Evolutionary conservation across 2,888 invertebrate genomes (phyloP).

Genomic region (Ormia ochracea): DNA sequence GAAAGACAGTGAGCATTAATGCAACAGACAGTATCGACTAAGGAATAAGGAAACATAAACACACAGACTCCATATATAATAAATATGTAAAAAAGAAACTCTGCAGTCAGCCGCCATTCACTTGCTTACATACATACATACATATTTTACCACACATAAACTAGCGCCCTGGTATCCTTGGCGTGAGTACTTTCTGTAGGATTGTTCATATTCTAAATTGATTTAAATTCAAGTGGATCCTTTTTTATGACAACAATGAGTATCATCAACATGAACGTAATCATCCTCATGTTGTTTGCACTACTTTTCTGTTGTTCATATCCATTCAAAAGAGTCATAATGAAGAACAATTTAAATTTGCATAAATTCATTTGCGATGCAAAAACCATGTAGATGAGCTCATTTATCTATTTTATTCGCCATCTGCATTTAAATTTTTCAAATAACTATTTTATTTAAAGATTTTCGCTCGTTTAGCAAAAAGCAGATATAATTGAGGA

Average conservation of each 20-base stretch:
- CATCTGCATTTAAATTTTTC: slow-evolving; percentile 18
- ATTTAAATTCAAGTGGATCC: slow-evolving; percentile 62
- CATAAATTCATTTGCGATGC: slow-evolving; percentile 51
- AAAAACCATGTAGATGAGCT: neutral
- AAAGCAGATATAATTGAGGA: neutral
- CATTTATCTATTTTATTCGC: slow-evolving; percentile 31
- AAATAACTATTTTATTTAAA: slow-evolving; percentile 14
- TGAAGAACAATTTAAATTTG: slow-evolving; percentile 62
- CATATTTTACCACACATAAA: slow-evolving; percentile 35
- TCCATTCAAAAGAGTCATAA: slow-evolving; percentile 51
- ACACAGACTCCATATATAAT: neutral
- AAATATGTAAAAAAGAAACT: neutral
- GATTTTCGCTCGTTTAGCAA: neutral
- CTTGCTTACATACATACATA: neutral
- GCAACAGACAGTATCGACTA: slow-evolving; percentile 18
- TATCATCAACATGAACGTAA: slow-evolving; percentile 54
- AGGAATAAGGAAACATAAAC: neutral
- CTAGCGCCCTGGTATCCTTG: slow-evolving; percentile 26
- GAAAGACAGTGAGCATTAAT: slow-evolving; percentile 23
- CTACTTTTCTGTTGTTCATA: slow-evolving; percentile 48
- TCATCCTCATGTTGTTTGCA: slow-evolving; percentile 50
- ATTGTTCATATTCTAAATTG: slow-evolving; percentile 62
- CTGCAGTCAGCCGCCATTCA: neutral
- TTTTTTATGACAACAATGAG: slow-evolving; percentile 59
- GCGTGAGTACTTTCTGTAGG: slow-evolving; percentile 22